Evolutionary conservation across 2,113 vertebrate genomes (phyloP).

Genomic region (Daphoenositta chrysoptera): DNA sequence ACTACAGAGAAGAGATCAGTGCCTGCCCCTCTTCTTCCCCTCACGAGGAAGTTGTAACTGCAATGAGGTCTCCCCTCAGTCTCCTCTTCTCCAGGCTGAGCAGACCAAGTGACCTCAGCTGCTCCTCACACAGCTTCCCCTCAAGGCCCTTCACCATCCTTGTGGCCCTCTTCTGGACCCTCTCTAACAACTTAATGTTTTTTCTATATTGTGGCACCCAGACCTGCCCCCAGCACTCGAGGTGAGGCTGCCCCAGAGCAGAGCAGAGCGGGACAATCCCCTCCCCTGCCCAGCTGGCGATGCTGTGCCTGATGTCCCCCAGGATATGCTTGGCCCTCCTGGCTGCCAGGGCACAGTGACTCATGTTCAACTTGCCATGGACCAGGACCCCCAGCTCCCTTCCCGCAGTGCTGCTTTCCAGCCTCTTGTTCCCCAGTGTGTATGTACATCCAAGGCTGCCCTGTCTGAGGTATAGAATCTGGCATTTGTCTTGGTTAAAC

Average conservation of each 20-base stretch:
- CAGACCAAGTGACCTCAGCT: not conserved
- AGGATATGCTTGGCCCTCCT: not conserved
- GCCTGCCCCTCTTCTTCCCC: not conserved
- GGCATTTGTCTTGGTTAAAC: not conserved
- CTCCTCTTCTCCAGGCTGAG: not conserved
- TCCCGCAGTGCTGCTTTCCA: not conserved
- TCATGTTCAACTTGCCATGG: not conserved
- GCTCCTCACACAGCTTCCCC: not conserved
- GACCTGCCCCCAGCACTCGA: fast-evolving
- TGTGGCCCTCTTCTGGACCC: not conserved
- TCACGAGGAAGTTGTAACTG: not conserved
- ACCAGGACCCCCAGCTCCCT: not conserved
- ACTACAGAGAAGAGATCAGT: not conserved
- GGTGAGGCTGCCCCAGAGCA: not conserved
- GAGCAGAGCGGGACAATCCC: not conserved
- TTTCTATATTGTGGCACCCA: not conserved
- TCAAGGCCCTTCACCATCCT: not conserved
- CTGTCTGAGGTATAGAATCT: not conserved
- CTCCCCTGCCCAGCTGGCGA: not conserved
- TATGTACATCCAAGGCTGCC: not conserved
- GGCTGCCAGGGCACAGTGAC: not conserved
- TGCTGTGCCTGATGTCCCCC: not conserved
- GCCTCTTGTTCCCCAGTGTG: not conserved
- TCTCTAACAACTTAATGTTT: not conserved
- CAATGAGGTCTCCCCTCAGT: not conserved